These are phyloP conservation scores for Gorsachius goisagi DNA, from an alignment of 2,113 vertebrate species.

Conservation along the genomic window DNA sequence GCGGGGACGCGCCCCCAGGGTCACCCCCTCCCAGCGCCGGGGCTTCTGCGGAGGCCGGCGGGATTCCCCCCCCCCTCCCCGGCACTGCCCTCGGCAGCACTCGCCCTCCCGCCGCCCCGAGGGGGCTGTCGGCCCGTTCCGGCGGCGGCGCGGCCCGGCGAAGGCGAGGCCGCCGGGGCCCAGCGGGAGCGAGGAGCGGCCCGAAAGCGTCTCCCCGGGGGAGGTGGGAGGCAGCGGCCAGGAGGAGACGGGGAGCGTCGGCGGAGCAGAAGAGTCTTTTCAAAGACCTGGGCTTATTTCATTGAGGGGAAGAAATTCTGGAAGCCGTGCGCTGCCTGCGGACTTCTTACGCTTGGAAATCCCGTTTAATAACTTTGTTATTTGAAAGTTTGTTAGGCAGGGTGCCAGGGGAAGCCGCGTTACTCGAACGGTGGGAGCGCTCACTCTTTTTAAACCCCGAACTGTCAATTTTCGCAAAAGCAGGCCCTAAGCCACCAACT, in stretches of 20 bases:
- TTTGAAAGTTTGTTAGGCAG: neutral
- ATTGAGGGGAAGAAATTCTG: neutral
- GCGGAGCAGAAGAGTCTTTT: neutral
- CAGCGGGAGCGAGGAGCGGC: neutral
- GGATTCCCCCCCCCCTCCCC: no score
- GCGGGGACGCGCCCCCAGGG: neutral
- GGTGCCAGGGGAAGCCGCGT: neutral
- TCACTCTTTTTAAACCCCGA: rapidly evolving
- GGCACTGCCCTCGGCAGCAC: no score
- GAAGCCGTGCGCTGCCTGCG: neutral
- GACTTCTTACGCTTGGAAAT: neutral
- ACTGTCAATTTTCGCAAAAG: neutral
- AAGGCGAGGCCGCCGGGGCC: neutral
- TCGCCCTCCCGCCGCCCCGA: neutral
- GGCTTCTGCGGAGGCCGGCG: neutral
- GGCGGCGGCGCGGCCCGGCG: neutral
- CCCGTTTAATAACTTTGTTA: neutral
- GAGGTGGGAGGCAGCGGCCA: neutral
- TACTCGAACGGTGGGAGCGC: neutral
- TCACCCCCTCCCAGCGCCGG: neutral
- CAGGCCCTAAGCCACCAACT: neutral
- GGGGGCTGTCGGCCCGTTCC: neutral
- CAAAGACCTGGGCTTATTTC: rapidly evolving
- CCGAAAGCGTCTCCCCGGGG: no score
- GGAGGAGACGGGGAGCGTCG: neutral